These are phyloP conservation scores for Laupala kohalensis DNA, from an alignment of 1,140 invertebrate genomes.

Conservation along the genomic window DNA sequence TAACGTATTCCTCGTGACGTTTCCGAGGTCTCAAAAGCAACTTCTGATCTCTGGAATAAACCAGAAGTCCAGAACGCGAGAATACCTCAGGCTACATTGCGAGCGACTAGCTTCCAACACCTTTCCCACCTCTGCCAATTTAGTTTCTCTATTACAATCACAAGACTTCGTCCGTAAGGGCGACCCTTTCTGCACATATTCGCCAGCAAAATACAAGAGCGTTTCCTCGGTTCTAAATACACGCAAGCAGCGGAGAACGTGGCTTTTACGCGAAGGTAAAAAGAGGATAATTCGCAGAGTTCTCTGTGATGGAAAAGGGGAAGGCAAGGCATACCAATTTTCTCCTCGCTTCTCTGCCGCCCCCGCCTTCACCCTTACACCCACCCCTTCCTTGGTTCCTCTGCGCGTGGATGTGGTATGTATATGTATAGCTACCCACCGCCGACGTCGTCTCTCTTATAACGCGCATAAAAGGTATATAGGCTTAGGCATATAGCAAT, in stretches of 20 bases:
- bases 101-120: too few species aligned
- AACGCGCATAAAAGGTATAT: slow-evolving; percentile 5
- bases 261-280: background rate
- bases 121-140: background rate
- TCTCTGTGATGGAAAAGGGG: slow-evolving; percentile 3
- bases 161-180: background rate
- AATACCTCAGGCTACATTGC: too few species aligned
- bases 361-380: background rate
- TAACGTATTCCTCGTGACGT: too few species aligned
- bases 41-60: too few species aligned
- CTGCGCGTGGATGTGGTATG: background rate
- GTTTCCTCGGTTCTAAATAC: slow-evolving; percentile 2
- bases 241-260: background rate
- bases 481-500: background rate
- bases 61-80: too few species aligned
- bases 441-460: background rate
- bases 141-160: slow-evolving; percentile 1
- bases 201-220: slow-evolving; percentile 1
- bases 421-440: background rate
- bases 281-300: slow-evolving; percentile 6
- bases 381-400: background rate
- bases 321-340: slow-evolving; percentile 5
- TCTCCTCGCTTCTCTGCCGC: background rate
- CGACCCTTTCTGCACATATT: background rate
- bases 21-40: too few species aligned